Conservation (phyloP, 2,888 invertebrate genomes). For the Caenorhabditis plicata region DNA sequence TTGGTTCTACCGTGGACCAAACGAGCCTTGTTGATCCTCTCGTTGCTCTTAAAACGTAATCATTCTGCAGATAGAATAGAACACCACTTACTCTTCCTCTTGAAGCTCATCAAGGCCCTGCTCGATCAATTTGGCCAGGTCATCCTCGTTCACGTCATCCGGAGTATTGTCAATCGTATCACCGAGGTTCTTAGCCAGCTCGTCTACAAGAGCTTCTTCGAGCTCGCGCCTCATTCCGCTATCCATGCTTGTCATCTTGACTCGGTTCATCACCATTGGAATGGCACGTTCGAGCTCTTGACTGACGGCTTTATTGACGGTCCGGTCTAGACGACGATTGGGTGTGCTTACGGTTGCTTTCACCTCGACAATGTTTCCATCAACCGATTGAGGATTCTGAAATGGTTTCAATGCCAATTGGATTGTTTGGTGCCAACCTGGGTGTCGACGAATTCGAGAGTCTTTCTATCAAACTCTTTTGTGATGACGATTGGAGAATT, state of each 20-base stretch:
- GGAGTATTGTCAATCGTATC: slow-evolving; percentile 38
- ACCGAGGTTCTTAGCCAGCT: slow-evolving; percentile 40
- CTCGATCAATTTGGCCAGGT: slow-evolving; percentile 31
- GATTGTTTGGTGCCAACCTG: too few relatives aligned
- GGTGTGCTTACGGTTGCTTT: slow-evolving; percentile 46
- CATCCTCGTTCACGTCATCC: slow-evolving; percentile 35
- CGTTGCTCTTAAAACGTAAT: too few relatives aligned
- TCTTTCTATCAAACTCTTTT: slow-evolving; percentile 41
- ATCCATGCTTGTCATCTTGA: slow-evolving; percentile 28
- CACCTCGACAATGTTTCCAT: slow-evolving; percentile 48
- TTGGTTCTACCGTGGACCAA: too few relatives aligned
- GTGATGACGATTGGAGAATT: slow-evolving; percentile 40
- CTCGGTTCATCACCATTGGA: slow-evolving; percentile 42
- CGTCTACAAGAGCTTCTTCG: slow-evolving; percentile 43
- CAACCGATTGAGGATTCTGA: slow-evolving; percentile 7
- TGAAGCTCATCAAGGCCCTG: neutral
- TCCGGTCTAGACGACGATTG: slow-evolving; percentile 31
- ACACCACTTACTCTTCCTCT: too few relatives aligned
- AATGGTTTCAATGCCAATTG: too few relatives aligned
- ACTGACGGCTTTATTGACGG: slow-evolving; percentile 38
- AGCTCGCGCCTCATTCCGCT: slow-evolving; percentile 39
- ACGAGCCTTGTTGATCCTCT: too few relatives aligned
- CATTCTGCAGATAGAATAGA: too few relatives aligned
- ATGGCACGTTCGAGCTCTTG: slow-evolving; percentile 44
- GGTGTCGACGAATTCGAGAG: slow-evolving; percentile 39